A percentile compares a stretch with the other conserved stretches of the same genome.
These are phyloP conservation scores for Parnassius apollo DNA, from an alignment of 2,888 invertebrate genomes.

Conservation along the genomic window DNA sequence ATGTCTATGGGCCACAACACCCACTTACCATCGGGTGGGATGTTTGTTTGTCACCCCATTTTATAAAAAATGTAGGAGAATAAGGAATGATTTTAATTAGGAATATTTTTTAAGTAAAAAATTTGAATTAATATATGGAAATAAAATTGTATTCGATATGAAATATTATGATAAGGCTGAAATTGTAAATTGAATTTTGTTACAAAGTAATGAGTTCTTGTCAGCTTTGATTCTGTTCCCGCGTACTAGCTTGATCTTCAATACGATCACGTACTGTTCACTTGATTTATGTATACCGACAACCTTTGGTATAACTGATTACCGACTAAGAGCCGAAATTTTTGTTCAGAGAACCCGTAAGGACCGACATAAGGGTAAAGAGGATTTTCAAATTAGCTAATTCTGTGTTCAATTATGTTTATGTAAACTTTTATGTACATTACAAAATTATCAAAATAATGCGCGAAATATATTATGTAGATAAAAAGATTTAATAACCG, in stretches of 20 bases:
- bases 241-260: conserved; percentile 71
- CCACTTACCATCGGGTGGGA: too few relatives aligned
- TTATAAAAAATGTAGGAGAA: too few relatives aligned
- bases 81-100: too few relatives aligned
- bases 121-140: conserved; percentile 12
- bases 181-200: conserved; percentile 75
- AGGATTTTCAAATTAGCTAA: conserved; percentile 3
- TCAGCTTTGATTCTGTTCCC: conserved; percentile 50
- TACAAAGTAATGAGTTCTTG: conserved; percentile 76
- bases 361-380: conserved; percentile 46
- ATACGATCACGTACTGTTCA: conserved; percentile 72
- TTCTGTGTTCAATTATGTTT: too few relatives aligned
- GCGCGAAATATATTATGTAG: too few relatives aligned
- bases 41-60: too few relatives aligned
- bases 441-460: too few relatives aligned
- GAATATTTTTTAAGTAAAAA: not conserved
- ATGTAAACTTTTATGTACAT: too few relatives aligned
- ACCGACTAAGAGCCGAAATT: conserved; percentile 53
- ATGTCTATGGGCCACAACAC: too few relatives aligned
- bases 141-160: conserved; percentile 56
- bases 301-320: conserved; percentile 67
- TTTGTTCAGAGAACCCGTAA: conserved; percentile 51
- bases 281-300: conserved; percentile 75
- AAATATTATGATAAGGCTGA: conserved; percentile 71
- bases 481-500: too few relatives aligned